A percentile compares a stretch with the other conserved stretches of the same genome.
phyloP scores from a whole-genome alignment of 2,113 vertebrate genomes.

The Scomber colias region DNA sequence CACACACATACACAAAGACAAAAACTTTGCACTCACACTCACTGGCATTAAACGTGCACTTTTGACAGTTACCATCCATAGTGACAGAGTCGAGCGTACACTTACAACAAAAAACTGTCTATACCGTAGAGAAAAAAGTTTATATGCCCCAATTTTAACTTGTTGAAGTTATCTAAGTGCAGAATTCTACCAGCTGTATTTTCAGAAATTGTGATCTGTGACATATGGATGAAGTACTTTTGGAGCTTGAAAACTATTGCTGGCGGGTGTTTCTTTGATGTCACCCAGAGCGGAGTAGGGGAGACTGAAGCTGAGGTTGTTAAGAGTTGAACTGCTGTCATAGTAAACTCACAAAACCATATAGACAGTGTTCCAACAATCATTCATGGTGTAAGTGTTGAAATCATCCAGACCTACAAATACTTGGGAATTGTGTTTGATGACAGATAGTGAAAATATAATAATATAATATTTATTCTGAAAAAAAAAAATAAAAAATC shows the following conservation, averaged over 20 bases:
- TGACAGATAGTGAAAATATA: too few relatives aligned
- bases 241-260: constrained; percentile 9
- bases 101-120: too few relatives aligned
- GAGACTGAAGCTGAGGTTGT: constrained; percentile 63
- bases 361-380: too few relatives aligned
- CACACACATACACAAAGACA: background rate
- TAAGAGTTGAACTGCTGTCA: constrained; percentile 65
- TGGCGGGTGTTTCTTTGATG: constrained; percentile 36
- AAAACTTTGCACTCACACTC: background rate
- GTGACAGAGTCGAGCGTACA: too few relatives aligned
- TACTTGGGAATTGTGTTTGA: too few relatives aligned
- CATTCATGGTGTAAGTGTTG: too few relatives aligned
- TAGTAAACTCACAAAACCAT: background rate
- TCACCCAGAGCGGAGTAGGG: constrained; percentile 29
- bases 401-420: too few relatives aligned
- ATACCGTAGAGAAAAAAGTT: background rate
- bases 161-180: background rate
- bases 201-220: background rate
- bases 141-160: background rate
- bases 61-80: background rate
- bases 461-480: too few relatives aligned
- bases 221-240: constrained; percentile 9
- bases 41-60: background rate
- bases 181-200: background rate
- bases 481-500: too few relatives aligned